Evolutionary conservation across 2,888 invertebrate genomes (phyloP), one percentile per base, ranked within the genome.

Genomic region (Orthosia gothica): DNA sequence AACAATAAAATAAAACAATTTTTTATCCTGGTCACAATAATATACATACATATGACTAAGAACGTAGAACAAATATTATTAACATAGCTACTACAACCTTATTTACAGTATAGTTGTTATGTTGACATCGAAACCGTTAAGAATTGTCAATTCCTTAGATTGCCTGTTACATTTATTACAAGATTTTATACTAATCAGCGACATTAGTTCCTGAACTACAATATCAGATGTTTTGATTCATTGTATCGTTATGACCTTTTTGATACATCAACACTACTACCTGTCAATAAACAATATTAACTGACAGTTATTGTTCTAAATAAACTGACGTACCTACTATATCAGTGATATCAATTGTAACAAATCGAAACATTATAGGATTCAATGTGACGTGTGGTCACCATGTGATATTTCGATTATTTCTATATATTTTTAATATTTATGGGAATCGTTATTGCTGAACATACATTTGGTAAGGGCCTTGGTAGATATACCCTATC

Each of bases 1-100:
- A 40, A 40, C 13, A 20, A 45, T 76, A 59, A n/a, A 76, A 23
- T 23, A n/a, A 16, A 77, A 74, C 59, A 0, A 49, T 32, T 59
- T 68, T 67, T 47, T 40, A 45, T 54, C 7, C 15, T 61, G n/a
- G 16, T 49, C 3, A 15, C 13, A 52, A 58, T 52, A 52, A 16
- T 32, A 26, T 45, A n/a, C 47, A 47, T 66, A 45, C 12, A 45
- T 50, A 26, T 50, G 2, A 57, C 23, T 50, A 1, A 26, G 50
- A 16, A 52, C 1, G 5, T 20, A 50, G 18, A 66, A 7, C 32
- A 32, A 7, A 32, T 32, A 32, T 26, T 3, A 26, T 3, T 0
- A 3, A 26, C 26, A 40, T 40, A 9, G 40, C 9, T 40, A 40
- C n/a, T 45, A 23, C 12, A 49, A 18, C n/a, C 15, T 18, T 52